These are phyloP conservation scores for Acanthosepion lycidas DNA, from an alignment of 2,888 invertebrate species.

Conservation along the genomic window DNA sequence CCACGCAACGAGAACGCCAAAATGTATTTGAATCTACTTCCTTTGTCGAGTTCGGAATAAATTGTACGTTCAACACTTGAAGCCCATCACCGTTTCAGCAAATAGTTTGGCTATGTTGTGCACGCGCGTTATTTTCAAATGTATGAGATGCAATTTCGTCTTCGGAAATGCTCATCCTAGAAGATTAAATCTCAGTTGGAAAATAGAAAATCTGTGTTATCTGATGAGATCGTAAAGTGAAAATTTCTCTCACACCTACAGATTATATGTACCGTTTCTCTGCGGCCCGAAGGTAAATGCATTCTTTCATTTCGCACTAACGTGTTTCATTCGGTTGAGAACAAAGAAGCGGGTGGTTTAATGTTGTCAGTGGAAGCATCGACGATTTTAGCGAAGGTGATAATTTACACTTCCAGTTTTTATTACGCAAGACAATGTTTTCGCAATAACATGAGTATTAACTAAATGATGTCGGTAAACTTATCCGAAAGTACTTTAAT, in stretches of 20 bases:
- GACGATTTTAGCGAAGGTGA: no score
- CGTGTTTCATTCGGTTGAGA: no score
- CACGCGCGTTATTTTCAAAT: neutral
- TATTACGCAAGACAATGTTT: no score
- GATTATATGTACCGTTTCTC: neutral
- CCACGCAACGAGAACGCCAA: neutral
- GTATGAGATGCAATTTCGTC: neutral
- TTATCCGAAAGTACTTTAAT: no score
- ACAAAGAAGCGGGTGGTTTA: no score
- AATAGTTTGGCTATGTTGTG: neutral
- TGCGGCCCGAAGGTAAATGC: neutral
- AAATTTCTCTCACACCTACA: neutral
- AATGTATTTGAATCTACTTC: neutral
- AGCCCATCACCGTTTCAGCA: neutral
- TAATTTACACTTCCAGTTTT: no score
- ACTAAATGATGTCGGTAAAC: no score
- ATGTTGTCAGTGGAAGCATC: no score
- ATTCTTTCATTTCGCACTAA: neutral
- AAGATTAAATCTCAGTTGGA: neutral
- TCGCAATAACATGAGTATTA: no score
- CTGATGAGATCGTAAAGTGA: neutral
- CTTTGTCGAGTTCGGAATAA: neutral
- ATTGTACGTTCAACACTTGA: neutral
- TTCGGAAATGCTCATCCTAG: neutral
- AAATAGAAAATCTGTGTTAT: neutral